These are phyloP conservation scores for Rhinogobius similis DNA, from an alignment of 2,113 vertebrate genomes.

Conservation along the genomic window DNA sequence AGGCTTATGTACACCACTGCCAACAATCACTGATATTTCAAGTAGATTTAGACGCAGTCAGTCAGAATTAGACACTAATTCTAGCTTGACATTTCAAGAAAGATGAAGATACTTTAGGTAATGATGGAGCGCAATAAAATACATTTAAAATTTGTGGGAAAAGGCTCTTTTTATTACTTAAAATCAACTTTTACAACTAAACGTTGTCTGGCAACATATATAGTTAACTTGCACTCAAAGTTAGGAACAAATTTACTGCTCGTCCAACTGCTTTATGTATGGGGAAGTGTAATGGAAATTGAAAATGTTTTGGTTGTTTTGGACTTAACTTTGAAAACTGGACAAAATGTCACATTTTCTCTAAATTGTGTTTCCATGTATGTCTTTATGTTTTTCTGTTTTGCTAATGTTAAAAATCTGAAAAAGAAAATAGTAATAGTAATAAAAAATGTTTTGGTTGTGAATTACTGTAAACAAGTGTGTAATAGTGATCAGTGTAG, in stretches of 20 bases:
- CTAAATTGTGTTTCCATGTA: no score
- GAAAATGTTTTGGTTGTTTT: no score
- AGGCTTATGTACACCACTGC: neutral
- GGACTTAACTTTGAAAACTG: no score
- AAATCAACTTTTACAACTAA: neutral
- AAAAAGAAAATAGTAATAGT: no score
- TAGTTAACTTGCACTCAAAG: neutral
- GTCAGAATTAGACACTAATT: neutral
- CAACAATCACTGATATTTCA: neutral
- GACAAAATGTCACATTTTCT: no score
- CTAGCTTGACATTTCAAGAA: neutral
- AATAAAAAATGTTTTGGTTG: neutral
- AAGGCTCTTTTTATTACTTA: no score
- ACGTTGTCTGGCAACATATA: neutral
- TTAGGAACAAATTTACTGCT: neutral
- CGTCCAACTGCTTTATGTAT: neutral
- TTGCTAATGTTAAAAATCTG: no score
- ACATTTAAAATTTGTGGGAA: neutral
- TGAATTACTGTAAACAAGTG: neutral
- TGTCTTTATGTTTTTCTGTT: no score
- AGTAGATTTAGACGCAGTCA: neutral
- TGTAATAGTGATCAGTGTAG: neutral
- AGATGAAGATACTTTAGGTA: no score
- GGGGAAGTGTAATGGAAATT: neutral
- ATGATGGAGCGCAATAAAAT: neutral